These are phyloP conservation scores for Thamnaconus septentrionalis DNA, from an alignment of 2,113 vertebrate species.

Conservation along the genomic window DNA sequence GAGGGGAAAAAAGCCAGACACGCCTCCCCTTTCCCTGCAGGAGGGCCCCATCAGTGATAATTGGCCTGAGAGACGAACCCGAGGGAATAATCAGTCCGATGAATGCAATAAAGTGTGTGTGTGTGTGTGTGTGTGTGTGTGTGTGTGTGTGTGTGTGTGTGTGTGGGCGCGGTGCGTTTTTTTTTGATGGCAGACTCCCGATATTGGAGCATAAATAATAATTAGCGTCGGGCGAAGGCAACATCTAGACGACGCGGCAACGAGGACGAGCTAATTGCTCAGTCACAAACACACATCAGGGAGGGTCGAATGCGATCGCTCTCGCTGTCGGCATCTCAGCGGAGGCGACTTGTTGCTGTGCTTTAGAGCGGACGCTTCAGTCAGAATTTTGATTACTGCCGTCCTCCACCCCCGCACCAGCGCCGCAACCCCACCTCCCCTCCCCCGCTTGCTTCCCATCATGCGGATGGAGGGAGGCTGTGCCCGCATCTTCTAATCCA, in stretches of 20 bases:
- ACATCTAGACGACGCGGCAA: too few relatives aligned
- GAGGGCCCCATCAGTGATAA: constrained; percentile 52
- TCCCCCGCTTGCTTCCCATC: too few relatives aligned
- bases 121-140: background rate
- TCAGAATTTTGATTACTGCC: too few relatives aligned
- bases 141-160: constrained; percentile 11
- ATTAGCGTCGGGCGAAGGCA: background rate
- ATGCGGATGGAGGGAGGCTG: too few relatives aligned
- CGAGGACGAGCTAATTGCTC: background rate
- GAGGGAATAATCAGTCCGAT: constrained; percentile 24
- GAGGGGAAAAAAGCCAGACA: constrained; percentile 36
- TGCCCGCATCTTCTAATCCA: too few relatives aligned
- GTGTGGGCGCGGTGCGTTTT: constrained; percentile 7
- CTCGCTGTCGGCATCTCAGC: background rate
- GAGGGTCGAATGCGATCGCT: background rate
- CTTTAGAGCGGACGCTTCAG: too few relatives aligned
- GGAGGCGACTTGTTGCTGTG: background rate
- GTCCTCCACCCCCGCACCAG: too few relatives aligned
- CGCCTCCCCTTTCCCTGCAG: constrained; percentile 17
- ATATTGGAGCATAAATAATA: constrained; percentile 6
- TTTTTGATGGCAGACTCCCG: too few relatives aligned
- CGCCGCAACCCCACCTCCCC: too few relatives aligned
- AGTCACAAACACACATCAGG: background rate
- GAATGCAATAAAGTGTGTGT: background rate
- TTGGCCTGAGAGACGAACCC: constrained; percentile 44